Conservation (phyloP, 2,113 vertebrate genomes). For the Symphodus melops region DNA sequence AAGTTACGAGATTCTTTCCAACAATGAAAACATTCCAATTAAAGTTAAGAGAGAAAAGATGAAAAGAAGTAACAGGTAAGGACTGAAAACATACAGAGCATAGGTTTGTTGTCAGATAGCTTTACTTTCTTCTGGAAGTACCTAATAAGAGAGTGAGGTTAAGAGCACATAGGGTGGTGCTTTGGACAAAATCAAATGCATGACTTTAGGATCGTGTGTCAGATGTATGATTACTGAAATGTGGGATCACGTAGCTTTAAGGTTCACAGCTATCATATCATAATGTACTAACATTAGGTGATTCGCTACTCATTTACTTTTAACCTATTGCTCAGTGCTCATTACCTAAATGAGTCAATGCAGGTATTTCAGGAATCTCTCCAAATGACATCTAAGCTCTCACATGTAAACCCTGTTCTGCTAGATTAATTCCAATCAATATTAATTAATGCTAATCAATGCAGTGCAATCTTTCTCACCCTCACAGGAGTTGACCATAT, state of each 20-base stretch:
- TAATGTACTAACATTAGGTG: too few relatives aligned
- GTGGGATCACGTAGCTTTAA: too few relatives aligned
- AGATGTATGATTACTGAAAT: too few relatives aligned
- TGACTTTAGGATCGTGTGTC: too few relatives aligned
- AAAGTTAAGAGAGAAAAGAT: not conserved
- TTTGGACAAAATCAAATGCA: too few relatives aligned
- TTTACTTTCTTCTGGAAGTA: not conserved
- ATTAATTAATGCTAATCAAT: slow-evolving; percentile 80
- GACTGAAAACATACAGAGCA: not conserved
- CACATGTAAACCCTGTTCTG: slow-evolving; percentile 50
- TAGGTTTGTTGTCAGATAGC: not conserved
- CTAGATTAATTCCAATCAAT: slow-evolving; percentile 80
- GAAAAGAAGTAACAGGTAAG: not conserved
- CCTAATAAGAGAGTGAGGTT: too few relatives aligned
- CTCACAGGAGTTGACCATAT: slow-evolving; percentile 50
- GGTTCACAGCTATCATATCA: too few relatives aligned
- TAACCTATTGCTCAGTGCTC: not conserved
- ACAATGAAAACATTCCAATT: too few relatives aligned
- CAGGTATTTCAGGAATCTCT: slow-evolving; percentile 38
- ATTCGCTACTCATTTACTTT: not conserved
- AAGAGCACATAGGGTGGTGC: too few relatives aligned
- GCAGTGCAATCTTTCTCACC: slow-evolving; percentile 49
- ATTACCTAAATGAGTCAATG: slow-evolving; percentile 12
- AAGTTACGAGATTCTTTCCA: too few relatives aligned
- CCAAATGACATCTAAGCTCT: slow-evolving; percentile 36